A percentile compares a stretch with the other conserved stretches of the same genome.
phyloP scores from a whole-genome alignment of 2,888 invertebrate species.

The Apamea anceps region DNA sequence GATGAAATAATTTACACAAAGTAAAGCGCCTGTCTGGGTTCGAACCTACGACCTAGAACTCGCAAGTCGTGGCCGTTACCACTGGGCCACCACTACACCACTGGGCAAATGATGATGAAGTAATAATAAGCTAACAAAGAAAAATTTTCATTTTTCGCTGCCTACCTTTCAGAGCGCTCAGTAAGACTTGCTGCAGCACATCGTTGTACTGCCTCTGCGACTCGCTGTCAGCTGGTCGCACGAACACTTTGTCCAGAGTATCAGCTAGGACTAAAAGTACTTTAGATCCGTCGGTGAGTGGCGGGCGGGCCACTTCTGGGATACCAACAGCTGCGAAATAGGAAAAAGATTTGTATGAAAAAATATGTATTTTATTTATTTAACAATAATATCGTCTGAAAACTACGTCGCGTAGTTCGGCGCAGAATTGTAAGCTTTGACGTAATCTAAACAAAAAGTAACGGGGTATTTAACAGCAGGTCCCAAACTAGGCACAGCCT shows the following conservation, averaged over 20 bases:
- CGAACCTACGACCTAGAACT: too few species aligned
- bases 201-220: slow-evolving; percentile 69
- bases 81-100: too few species aligned
- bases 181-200: slow-evolving; percentile 72
- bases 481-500: too few species aligned
- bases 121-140: not conserved
- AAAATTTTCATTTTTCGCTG: fast-evolving
- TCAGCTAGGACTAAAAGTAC: slow-evolving; percentile 76
- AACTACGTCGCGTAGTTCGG: too few species aligned
- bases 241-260: slow-evolving; percentile 67
- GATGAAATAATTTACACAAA: too few species aligned
- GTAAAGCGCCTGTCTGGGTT: too few species aligned
- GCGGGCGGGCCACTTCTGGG: slow-evolving; percentile 76
- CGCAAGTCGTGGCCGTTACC: too few species aligned
- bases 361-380: not conserved
- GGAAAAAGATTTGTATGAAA: not conserved
- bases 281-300: slow-evolving; percentile 57
- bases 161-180: slow-evolving; percentile 71
- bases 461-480: too few species aligned
- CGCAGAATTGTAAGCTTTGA: too few species aligned
- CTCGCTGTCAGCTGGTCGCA: slow-evolving; percentile 67
- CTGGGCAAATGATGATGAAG: not conserved
- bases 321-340: slow-evolving; percentile 35
- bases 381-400: too few species aligned
- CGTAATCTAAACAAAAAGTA: too few species aligned